These are phyloP conservation scores for Beroe forskalii DNA, from an alignment of 37 sponge, comb jelly and placozoan species.

Conservation along the genomic window DNA sequence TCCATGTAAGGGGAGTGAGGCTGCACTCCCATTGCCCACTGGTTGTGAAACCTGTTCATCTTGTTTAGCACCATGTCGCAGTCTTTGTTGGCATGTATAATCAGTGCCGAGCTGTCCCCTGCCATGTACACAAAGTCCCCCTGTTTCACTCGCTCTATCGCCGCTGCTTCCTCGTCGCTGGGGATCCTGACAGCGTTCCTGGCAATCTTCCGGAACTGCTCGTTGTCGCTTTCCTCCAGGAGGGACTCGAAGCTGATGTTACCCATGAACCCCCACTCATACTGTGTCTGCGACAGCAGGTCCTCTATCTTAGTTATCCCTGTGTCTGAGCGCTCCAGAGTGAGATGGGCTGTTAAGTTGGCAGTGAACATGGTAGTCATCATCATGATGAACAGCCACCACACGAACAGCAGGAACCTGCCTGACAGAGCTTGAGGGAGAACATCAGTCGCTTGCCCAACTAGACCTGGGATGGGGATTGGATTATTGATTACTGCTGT, in stretches of 20 bases:
- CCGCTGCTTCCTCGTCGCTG: not conserved
- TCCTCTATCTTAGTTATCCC: not conserved
- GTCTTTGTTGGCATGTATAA: not conserved
- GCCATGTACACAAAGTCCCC: not conserved
- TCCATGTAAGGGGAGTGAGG: not conserved
- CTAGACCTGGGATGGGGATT: no score
- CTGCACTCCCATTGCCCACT: not conserved
- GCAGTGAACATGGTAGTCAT: not conserved
- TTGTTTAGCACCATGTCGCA: not conserved
- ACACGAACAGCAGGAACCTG: not conserved
- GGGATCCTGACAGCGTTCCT: not conserved
- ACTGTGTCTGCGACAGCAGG: not conserved
- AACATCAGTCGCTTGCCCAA: not conserved
- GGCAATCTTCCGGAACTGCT: not conserved
- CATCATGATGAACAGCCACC: conserved; percentile 3
- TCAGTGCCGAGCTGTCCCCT: not conserved
- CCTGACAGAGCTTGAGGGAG: not conserved
- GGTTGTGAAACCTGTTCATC: not conserved
- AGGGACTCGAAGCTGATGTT: not conserved
- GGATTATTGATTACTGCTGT: no score
- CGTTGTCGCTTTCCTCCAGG: not conserved
- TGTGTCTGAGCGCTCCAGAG: not conserved
- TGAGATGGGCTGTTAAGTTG: conserved; percentile 5
- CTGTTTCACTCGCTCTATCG: not conserved
- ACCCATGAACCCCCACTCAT: not conserved